Percentiles rank a stretch among this genome's conserved stretches.
Evolutionary conservation across 2,113 vertebrate genomes (phyloP).

Genomic region (Chitala chitala): DNA sequence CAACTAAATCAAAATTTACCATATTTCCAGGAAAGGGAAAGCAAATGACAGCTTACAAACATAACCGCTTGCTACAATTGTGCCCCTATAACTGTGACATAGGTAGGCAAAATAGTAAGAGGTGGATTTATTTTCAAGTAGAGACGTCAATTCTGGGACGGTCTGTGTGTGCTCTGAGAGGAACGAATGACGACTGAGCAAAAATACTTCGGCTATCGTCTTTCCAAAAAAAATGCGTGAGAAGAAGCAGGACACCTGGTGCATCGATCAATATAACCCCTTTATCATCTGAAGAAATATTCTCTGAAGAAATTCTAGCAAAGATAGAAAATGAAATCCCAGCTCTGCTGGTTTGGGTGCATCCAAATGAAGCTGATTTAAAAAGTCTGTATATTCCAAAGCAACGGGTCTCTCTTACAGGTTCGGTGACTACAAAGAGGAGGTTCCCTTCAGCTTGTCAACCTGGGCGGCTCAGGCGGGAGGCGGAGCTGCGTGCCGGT

Average conservation of each 20-base stretch:
- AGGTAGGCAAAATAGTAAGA: slow-evolving; percentile 13
- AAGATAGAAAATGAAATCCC: slow-evolving; percentile 91
- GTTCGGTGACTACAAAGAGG: slow-evolving; percentile 60
- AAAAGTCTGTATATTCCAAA: slow-evolving; percentile 84
- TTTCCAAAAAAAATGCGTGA: slow-evolving; percentile 56
- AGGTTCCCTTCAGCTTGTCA: slow-evolving; percentile 31
- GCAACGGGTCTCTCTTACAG: slow-evolving; percentile 62
- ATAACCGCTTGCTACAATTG: slow-evolving; percentile 39
- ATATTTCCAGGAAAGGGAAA: slow-evolving; percentile 25
- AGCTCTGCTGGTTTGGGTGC: slow-evolving; percentile 88
- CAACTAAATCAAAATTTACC: slow-evolving; percentile 25
- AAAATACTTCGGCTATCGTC: slow-evolving; percentile 44
- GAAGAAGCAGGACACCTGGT: slow-evolving; percentile 58
- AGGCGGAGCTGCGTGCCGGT: slow-evolving; percentile 69
- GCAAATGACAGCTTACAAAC: slow-evolving; percentile 32
- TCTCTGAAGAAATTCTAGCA: slow-evolving; percentile 84
- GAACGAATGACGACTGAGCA: slow-evolving; percentile 29
- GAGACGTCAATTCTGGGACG: slow-evolving; percentile 42
- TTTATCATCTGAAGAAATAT: slow-evolving; percentile 76
- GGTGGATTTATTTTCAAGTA: slow-evolving; percentile 36
- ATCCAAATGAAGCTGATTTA: slow-evolving; percentile 71
- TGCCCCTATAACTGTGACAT: slow-evolving; percentile 30
- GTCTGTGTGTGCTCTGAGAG: slow-evolving; percentile 31
- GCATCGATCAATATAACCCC: slow-evolving; percentile 68
- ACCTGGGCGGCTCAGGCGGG: slow-evolving; percentile 61